Conservation (phyloP, 1,140 invertebrate species). For the Conus betulinus region DNA sequence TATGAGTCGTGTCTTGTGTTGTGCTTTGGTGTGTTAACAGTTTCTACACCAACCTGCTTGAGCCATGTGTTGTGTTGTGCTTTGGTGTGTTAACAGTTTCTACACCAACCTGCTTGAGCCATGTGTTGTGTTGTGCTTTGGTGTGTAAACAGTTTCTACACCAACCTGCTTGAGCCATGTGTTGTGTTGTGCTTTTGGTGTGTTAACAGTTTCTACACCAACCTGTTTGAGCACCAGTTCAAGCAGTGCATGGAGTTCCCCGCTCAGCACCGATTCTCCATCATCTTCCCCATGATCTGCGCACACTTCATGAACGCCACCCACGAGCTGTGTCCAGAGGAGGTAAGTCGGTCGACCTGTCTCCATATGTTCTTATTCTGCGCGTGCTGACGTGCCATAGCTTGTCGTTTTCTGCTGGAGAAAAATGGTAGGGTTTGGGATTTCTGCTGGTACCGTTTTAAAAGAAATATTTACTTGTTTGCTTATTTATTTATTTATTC, state of each 20-base stretch:
- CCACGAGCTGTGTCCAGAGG: conserved; percentile 98
- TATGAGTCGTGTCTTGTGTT: too few species aligned
- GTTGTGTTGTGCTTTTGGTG: conserved; percentile 99
- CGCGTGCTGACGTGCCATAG: too few species aligned
- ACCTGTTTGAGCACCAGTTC: conserved; percentile 98
- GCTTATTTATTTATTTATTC: too few species aligned
- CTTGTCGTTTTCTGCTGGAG: too few species aligned
- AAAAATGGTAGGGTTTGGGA: too few species aligned
- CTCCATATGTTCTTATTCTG: too few species aligned
- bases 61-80: too few species aligned
- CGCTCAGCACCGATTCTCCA: conserved; percentile 97
- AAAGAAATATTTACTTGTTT: too few species aligned
- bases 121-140: conserved; percentile 95
- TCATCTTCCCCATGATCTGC: conserved; percentile 98
- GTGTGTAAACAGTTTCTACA: conserved; percentile 93
- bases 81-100: conserved; percentile 80
- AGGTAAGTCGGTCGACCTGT: conserved; percentile 77
- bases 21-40: neutral
- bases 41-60: too few species aligned
- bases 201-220: conserved; percentile 97
- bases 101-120: conserved; percentile 98
- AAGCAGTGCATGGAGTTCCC: conserved; percentile 99
- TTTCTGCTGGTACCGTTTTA: too few species aligned
- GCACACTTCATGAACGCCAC: conserved; percentile 98
- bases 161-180: conserved; percentile 97